phyloP scores from a whole-genome alignment of 2,888 invertebrate species.

The Drosophila rellima region DNA sequence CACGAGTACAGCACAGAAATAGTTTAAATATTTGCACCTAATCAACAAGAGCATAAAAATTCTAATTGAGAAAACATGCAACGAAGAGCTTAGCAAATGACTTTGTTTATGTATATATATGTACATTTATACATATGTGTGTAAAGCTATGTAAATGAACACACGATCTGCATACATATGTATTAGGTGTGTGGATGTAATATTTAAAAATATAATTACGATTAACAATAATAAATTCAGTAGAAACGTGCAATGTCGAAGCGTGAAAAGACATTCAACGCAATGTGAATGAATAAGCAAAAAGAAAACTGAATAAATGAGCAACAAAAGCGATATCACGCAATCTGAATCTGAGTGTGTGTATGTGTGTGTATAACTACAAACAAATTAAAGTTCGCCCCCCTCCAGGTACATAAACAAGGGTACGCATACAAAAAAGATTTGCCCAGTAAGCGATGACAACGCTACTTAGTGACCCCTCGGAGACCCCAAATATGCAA shows the following conservation, averaged over 20 bases:
- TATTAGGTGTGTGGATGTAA: background rate
- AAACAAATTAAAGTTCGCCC: constrained; percentile 32
- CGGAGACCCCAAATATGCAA: constrained; percentile 32
- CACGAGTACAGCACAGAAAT: constrained; percentile 15
- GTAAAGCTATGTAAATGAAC: constrained; percentile 53
- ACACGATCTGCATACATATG: constrained; percentile 9
- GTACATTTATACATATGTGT: background rate
- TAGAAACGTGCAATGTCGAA: constrained; percentile 40
- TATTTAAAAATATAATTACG: background rate
- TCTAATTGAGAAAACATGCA: constrained; percentile 55
- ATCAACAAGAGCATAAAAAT: constrained; percentile 53
- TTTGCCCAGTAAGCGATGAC: constrained; percentile 44
- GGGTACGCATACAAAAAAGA: constrained; percentile 25
- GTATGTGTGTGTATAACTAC: constrained; percentile 18
- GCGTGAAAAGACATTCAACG: constrained; percentile 60
- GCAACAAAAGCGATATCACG: constrained; percentile 44
- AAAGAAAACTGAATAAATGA: constrained; percentile 41
- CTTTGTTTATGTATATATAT: constrained; percentile 39
- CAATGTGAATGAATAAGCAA: constrained; percentile 64
- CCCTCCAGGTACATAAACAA: constrained; percentile 6
- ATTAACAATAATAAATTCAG: constrained; percentile 23
- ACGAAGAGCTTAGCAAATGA: constrained; percentile 41
- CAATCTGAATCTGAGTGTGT: constrained; percentile 26
- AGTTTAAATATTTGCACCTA: constrained; percentile 33
- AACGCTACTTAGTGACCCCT: constrained; percentile 35